These are phyloP conservation scores for Panagrolaimus sp. DNA, from an alignment of 1,140 invertebrate species.

Conservation along the genomic window DNA sequence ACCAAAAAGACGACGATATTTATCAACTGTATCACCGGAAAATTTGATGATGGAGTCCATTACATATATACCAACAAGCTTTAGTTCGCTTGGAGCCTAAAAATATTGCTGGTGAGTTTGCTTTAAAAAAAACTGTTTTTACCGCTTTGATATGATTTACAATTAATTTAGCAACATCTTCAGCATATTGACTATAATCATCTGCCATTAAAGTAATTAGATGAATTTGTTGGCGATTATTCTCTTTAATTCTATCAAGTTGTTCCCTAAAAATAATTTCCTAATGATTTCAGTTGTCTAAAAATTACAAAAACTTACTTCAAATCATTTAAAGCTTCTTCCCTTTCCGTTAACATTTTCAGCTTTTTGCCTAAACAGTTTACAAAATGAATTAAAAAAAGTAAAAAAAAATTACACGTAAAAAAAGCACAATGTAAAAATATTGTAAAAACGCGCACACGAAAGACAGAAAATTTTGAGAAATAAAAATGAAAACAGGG, in stretches of 20 bases:
- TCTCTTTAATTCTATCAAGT: neutral
- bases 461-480: too few relatives aligned
- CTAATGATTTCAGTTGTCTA: too few relatives aligned
- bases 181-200: neutral
- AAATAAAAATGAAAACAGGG: too few relatives aligned
- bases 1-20: slow-evolving; percentile 1
- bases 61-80: slow-evolving; percentile 1
- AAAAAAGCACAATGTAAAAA: too few relatives aligned
- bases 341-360: too few relatives aligned
- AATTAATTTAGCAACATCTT: neutral
- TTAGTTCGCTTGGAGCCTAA: neutral
- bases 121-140: neutral
- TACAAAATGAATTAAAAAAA: too few relatives aligned
- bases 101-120: neutral
- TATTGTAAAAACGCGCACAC: too few relatives aligned
- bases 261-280: neutral
- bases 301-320: too few relatives aligned
- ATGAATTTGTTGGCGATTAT: neutral
- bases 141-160: neutral
- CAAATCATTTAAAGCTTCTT: too few relatives aligned
- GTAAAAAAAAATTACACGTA: too few relatives aligned
- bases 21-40: neutral
- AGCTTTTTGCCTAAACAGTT: too few relatives aligned
- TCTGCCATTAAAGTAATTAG: slow-evolving; percentile 7
- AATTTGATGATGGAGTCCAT: slow-evolving; percentile 6